Percentiles rank a stretch among this genome's conserved stretches.
Evolutionary conservation across 2,797 vertebrate species (phyloP).

Genomic region (Uromys caudimaculatus): DNA sequence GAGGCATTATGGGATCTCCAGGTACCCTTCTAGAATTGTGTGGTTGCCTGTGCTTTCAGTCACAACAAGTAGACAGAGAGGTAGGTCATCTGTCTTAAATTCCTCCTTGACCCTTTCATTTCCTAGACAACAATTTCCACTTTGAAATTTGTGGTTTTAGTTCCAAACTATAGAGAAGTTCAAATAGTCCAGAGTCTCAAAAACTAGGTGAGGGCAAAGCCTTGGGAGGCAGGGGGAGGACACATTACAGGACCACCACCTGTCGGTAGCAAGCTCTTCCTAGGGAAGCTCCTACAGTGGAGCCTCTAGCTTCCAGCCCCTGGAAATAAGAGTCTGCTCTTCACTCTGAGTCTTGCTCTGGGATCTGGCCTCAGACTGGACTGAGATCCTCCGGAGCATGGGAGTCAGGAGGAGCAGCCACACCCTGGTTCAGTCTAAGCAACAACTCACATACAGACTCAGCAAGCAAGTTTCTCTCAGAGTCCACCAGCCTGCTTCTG

Average conservation of each 20-base stretch:
- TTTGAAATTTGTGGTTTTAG: conserved; percentile 46
- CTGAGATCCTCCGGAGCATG: not conserved
- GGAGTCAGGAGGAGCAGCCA: not conserved
- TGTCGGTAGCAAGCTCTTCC: not conserved
- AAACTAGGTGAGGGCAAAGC: too few species aligned
- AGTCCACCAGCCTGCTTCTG: not conserved
- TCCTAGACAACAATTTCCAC: conserved; percentile 62
- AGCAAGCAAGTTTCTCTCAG: not conserved
- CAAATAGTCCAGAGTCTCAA: conserved; percentile 26
- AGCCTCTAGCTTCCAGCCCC: not conserved
- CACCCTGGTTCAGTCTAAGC: not conserved
- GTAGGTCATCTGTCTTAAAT: conserved; percentile 37
- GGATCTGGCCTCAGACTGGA: conserved; percentile 21
- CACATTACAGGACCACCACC: rapidly evolving
- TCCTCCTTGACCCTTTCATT: conserved; percentile 58
- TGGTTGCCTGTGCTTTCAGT: not conserved
- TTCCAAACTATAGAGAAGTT: conserved; percentile 47
- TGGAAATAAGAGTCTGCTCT: not conserved
- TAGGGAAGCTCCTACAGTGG: conserved; percentile 1
- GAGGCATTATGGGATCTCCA: conserved; percentile 48
- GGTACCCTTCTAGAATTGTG: not conserved
- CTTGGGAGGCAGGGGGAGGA: not conserved
- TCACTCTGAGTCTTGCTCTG: not conserved
- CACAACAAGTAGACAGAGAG: not conserved
- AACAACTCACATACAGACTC: rapidly evolving